phyloP scores from a whole-genome alignment of 2,797 vertebrate genomes.

The Otus scops region DNA sequence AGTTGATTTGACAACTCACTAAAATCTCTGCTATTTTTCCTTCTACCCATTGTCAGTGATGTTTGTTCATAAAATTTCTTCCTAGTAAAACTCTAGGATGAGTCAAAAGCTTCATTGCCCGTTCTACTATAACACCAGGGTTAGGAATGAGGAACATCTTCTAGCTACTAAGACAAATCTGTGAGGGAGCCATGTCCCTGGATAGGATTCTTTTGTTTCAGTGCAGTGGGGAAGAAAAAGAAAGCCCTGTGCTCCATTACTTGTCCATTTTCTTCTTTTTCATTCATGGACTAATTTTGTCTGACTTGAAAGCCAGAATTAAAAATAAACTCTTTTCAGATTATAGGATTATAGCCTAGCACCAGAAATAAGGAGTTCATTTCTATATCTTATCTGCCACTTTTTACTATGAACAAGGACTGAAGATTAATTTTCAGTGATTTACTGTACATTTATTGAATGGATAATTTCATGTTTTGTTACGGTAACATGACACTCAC shows the following conservation, averaged over 20 bases:
- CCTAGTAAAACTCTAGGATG: not conserved
- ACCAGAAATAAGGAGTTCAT: not conserved
- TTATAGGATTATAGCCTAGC: not conserved
- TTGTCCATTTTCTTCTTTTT: not conserved
- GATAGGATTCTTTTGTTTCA: not conserved
- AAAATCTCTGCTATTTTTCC: not conserved
- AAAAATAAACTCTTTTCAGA: not conserved
- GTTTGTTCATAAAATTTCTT: not conserved
- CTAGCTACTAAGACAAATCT: not conserved
- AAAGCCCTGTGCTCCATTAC: not conserved
- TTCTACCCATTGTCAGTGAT: not conserved
- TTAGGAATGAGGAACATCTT: slow-evolving; percentile 13
- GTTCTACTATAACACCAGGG: not conserved
- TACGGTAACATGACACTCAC: not conserved
- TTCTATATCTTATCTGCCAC: not conserved
- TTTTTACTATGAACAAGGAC: not conserved
- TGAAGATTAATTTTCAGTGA: not conserved
- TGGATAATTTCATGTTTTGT: not conserved
- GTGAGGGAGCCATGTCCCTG: fast-evolving
- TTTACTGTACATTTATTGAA: not conserved
- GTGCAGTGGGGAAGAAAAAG: not conserved
- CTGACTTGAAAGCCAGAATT: not conserved
- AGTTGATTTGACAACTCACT: not conserved
- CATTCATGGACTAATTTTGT: not conserved
- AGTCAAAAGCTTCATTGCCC: not conserved